Conservation (phyloP, 2,888 invertebrate species). For the Monopis laevigella region DNA sequence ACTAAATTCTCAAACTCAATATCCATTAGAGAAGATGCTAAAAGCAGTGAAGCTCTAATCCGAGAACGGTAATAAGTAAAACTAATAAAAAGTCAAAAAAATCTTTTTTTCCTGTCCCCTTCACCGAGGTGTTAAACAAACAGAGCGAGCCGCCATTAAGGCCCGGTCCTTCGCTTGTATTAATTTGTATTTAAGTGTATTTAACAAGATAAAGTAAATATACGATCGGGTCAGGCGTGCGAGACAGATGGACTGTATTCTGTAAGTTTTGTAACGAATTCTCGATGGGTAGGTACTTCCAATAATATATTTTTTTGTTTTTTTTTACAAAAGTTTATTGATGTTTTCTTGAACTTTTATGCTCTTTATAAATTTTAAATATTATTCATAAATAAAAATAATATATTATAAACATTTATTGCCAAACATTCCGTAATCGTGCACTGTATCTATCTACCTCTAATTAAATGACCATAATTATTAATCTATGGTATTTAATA, state of each 20-base stretch:
- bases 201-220: constrained; percentile 66
- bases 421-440: no score
- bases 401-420: no score
- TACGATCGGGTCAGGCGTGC: constrained; percentile 34
- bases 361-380: no score
- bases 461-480: no score
- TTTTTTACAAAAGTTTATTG: no score
- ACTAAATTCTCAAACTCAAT: constrained; percentile 7
- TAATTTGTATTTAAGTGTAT: constrained; percentile 69
- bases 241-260: constrained; percentile 5
- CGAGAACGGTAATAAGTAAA: constrained; percentile 21
- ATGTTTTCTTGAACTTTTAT: no score
- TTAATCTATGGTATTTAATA: no score
- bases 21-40: constrained; percentile 41
- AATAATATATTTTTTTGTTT: no score
- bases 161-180: constrained; percentile 57
- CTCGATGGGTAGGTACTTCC: no score
- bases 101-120: constrained; percentile 48
- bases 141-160: constrained; percentile 58
- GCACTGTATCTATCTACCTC: no score
- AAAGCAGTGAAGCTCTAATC: constrained; percentile 31
- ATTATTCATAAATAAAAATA: no score
- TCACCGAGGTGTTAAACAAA: constrained; percentile 61
- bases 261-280: neutral
- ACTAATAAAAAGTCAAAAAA: constrained; percentile 43